Evolutionary conservation across 2,888 invertebrate genomes (phyloP).

Genomic region (Lasius fuliginosus): DNA sequence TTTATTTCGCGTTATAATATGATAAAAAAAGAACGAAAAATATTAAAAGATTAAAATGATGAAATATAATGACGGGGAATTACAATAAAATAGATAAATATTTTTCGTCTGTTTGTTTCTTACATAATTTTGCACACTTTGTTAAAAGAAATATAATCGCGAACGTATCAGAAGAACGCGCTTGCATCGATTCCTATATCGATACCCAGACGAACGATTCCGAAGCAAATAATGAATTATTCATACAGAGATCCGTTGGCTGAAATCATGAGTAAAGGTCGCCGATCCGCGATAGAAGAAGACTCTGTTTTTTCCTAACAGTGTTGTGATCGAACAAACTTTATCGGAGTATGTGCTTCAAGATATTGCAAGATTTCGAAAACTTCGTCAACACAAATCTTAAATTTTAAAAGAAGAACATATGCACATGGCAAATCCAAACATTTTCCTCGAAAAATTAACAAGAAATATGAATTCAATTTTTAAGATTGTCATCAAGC

Average conservation of each 20-base stretch:
- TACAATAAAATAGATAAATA: not conserved
- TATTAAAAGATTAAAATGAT: not conserved
- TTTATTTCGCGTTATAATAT: not conserved
- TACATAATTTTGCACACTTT: not conserved
- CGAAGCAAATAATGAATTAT: conserved; percentile 46
- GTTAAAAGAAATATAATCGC: conserved; percentile 10
- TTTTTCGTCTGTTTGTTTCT: not conserved
- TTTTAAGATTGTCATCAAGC: not conserved
- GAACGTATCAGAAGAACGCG: conserved; percentile 43
- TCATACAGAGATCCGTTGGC: conserved; percentile 20
- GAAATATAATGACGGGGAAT: not conserved
- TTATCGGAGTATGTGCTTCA: conserved; percentile 17
- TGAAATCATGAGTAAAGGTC: conserved; percentile 29
- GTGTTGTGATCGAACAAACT: not conserved
- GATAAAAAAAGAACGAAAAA: not conserved
- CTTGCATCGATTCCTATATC: conserved; percentile 1
- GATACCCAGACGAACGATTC: conserved; percentile 46
- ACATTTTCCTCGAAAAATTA: not conserved
- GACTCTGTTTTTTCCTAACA: not conserved
- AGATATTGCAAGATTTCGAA: conserved; percentile 7
- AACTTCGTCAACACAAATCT: not conserved
- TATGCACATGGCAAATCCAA: not conserved
- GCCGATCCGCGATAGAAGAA: conserved; percentile 5
- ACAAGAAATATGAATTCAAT: conserved; percentile 2
- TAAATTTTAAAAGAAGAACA: not conserved